Evolutionary conservation across 2,888 invertebrate species (phyloP).

Genomic region (Automeris io): DNA sequence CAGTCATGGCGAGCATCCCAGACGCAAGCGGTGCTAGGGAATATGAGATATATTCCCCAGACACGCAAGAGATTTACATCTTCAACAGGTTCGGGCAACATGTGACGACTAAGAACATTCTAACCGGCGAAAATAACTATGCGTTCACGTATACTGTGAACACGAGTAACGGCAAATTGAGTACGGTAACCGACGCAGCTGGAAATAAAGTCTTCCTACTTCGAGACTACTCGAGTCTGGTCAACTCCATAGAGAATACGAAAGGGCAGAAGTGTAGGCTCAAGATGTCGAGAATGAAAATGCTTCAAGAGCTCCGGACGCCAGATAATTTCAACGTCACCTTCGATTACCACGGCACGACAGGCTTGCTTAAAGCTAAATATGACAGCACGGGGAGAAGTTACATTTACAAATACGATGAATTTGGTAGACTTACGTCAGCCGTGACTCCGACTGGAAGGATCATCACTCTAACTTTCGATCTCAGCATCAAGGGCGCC

Average conservation of each 20-base stretch:
- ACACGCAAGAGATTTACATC: slow-evolving; percentile 95
- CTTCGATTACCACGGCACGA: slow-evolving; percentile 94
- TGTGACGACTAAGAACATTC: slow-evolving; percentile 92
- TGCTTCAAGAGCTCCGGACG: slow-evolving; percentile 92
- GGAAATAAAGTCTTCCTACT: slow-evolving; percentile 92
- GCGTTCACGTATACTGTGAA: slow-evolving; percentile 97
- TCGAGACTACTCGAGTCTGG: slow-evolving; percentile 90
- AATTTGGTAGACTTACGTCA: slow-evolving; percentile 93
- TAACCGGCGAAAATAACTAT: slow-evolving; percentile 96
- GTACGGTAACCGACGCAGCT: slow-evolving; percentile 94
- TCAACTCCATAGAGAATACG: slow-evolving; percentile 95
- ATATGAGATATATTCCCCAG: slow-evolving; percentile 96
- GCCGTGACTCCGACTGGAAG: slow-evolving; percentile 97
- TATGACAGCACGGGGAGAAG: slow-evolving; percentile 93
- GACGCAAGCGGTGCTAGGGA: slow-evolving; percentile 89
- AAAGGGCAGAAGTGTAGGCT: slow-evolving; percentile 94
- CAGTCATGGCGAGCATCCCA: slow-evolving; percentile 92
- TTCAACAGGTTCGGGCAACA: slow-evolving; percentile 98
- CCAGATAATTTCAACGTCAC: slow-evolving; percentile 96
- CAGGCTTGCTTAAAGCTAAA: slow-evolving; percentile 91
- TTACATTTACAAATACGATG: slow-evolving; percentile 96
- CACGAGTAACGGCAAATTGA: slow-evolving; percentile 95
- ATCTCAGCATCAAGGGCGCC: slow-evolving; percentile 93
- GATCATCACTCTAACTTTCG: slow-evolving; percentile 91
- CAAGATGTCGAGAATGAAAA: slow-evolving; percentile 94